Evolutionary conservation across 1,140 invertebrate species (phyloP).

Genomic region (Ips typographus): DNA sequence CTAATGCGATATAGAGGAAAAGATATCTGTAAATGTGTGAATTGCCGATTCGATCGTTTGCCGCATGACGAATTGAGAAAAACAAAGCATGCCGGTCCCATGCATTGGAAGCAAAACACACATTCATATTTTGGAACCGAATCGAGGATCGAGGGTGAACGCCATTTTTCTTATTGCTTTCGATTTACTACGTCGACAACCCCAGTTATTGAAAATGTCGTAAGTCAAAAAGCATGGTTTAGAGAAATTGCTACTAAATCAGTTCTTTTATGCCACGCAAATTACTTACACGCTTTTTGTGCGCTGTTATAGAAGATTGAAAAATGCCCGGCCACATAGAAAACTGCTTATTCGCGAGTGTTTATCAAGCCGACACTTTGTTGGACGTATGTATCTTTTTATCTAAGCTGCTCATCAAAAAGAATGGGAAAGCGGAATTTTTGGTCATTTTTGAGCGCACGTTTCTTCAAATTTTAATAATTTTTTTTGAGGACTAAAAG

Average conservation of each 20-base stretch:
- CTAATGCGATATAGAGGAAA: constrained; percentile 5
- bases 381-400: constrained; percentile 19
- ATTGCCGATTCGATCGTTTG: constrained; percentile 26
- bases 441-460: too few species aligned
- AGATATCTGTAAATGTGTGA: constrained; percentile 14
- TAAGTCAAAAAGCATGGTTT: constrained; percentile 21
- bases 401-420: too few species aligned
- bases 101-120: constrained; percentile 18
- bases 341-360: constrained; percentile 10
- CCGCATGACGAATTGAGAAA: constrained; percentile 12
- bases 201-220: constrained; percentile 9
- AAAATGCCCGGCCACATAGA: background rate
- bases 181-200: constrained; percentile 34
- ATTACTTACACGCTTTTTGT: constrained; percentile 19
- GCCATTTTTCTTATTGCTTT: constrained; percentile 30
- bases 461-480: too few species aligned
- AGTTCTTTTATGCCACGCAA: constrained; percentile 9
- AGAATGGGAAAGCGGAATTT: too few species aligned
- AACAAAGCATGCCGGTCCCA: constrained; percentile 13
- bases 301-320: background rate
- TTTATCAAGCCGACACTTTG: constrained; percentile 17
- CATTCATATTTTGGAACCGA: constrained; percentile 27
- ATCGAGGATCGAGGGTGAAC: constrained; percentile 26
- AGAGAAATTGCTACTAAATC: constrained; percentile 30
- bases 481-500: too few species aligned